Evolutionary conservation across 2,113 vertebrate genomes (phyloP).

Genomic region (Sinocyclocheilus maitianheensis): DNA sequence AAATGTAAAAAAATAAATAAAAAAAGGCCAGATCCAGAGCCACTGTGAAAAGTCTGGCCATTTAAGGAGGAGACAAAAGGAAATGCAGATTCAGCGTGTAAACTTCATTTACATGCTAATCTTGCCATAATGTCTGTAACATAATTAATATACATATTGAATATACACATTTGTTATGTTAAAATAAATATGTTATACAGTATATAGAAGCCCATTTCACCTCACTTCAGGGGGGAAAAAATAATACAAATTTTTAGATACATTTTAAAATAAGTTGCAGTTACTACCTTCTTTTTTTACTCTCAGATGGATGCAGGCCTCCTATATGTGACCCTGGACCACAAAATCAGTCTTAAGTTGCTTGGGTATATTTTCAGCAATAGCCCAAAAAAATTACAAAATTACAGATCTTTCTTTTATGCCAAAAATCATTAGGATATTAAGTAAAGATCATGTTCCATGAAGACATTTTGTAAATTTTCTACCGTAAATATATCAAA

Average conservation of each 20-base stretch:
- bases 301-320: neutral
- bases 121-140: neutral
- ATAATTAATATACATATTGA: neutral
- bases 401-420: no score
- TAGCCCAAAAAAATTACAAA: no score
- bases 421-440: no score
- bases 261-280: neutral
- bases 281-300: neutral
- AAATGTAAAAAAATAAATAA: neutral
- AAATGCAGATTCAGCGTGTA: neutral
- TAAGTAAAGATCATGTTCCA: no score
- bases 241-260: fast-evolving
- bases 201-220: neutral
- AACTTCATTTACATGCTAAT: neutral
- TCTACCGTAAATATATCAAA: no score
- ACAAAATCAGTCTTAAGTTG: no score
- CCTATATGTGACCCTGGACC: no score
- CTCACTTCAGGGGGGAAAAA: neutral
- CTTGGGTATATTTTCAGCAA: no score
- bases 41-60: conserved; percentile 3
- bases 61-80: conserved; percentile 6
- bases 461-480: no score
- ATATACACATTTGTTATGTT: no score
- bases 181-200: neutral
- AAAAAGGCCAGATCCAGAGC: neutral